phyloP scores from a whole-genome alignment of 2,888 invertebrate genomes.

The Pediacus dermestoides region DNA sequence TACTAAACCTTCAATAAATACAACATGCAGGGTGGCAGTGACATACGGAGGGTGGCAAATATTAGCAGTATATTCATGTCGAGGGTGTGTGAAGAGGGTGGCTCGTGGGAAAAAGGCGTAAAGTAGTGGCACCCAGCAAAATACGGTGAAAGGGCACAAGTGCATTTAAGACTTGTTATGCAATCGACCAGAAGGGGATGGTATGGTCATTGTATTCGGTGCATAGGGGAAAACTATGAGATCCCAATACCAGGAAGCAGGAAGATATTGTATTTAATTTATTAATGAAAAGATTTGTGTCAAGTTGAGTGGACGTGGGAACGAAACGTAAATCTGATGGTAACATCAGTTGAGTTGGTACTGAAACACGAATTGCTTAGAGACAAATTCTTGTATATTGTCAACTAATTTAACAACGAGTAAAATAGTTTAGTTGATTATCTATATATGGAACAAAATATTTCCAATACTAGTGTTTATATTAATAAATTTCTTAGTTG shows the following conservation, averaged over 20 bases:
- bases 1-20: too few relatives aligned
- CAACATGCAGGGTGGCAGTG: too few relatives aligned
- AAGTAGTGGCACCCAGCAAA: conserved; percentile 14
- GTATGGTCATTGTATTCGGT: conserved; percentile 13
- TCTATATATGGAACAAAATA: too few relatives aligned
- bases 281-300: conserved; percentile 22
- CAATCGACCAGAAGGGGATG: conserved; percentile 19
- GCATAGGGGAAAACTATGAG: conserved; percentile 12
- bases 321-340: too few relatives aligned
- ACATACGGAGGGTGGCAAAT: conserved; percentile 18
- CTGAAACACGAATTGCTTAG: too few relatives aligned
- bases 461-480: too few relatives aligned
- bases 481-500: too few relatives aligned
- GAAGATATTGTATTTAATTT: conserved; percentile 30
- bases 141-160: conserved; percentile 21
- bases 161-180: conserved; percentile 29
- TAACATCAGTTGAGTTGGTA: too few relatives aligned
- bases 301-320: conserved; percentile 2
- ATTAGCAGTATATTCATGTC: conserved; percentile 19
- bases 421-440: too few relatives aligned
- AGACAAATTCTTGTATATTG: too few relatives aligned
- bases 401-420: too few relatives aligned
- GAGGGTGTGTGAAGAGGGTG: conserved; percentile 22
- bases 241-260: conserved; percentile 25
- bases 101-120: conserved; percentile 27